Evolutionary conservation across 2,113 vertebrate species (phyloP), one percentile per base, ranked within the genome.

Genomic region (Petrocephalus zakoni): DNA sequence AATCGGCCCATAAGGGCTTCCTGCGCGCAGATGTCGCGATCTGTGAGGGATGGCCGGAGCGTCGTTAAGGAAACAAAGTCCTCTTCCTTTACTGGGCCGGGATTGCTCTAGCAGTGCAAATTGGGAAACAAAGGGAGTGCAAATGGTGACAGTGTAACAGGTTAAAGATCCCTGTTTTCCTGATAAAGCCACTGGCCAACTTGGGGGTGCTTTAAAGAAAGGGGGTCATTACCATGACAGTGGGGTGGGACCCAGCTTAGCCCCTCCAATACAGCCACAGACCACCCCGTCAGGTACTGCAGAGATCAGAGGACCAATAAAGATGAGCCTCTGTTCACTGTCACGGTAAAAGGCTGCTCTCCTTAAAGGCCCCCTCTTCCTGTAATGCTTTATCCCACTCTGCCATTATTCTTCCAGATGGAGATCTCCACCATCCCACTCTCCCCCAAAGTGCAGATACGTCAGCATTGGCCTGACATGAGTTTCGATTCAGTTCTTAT

Each of bases 261-360:
- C 25, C 68, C 68, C 6, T 15, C 46, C 5, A 89, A 92, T 90
- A 91, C 91, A 90, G 88, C 91, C 87, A 52, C 88, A 78, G 89
- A 89, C 91, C 89, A 87, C 88, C 89, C 85, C 92, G 89, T 88
- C 85, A 75, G 55, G 78, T 47, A 75, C 89, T 85, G 91, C 89
- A 91, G 92, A 90, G 89, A 89, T 75, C 86, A 90, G 75, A 89
- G 78, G 89, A 88, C 85, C 88, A 90, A 93, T 87, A 91, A 91
- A 55, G 89, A 90, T 87, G n/a, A 0, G 53, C 89, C 91, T 92
- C 89, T 91, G 87, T 92, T 93, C 90, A 91, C 94, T 94, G 91
- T 92, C 91, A 91, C 93, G 93, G 92, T 94, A 95, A 92, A 90
- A 89, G 22, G 78, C 58, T 84, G 89, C 34, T 78, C 68, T 81